Evolutionary conservation across 2,888 invertebrate genomes (phyloP), one percentile per base, ranked within the genome.

Genomic region (Acanthoscelides obtectus): DNA sequence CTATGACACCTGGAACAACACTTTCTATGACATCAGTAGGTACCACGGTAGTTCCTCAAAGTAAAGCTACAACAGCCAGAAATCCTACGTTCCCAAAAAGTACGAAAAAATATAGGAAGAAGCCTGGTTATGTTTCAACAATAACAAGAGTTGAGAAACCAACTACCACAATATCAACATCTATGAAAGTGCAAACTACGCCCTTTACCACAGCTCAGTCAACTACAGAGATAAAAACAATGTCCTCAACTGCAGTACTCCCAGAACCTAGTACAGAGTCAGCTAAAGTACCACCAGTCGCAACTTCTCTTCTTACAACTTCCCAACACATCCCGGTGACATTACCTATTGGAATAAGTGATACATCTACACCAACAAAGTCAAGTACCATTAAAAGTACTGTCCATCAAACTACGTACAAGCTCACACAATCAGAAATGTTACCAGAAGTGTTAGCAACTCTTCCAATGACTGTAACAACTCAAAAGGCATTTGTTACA

Each of bases 101-200:
- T 45, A 70, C 71, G 21, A 67, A 72, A 73, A 67, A 22, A 68
- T 20, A 72, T 66, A n/a, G 27, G 45, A 45, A 45, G 45, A 45
- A 17, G 17, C 45, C 45, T 12, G 17, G 12, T 45, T 45, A 45
- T 45, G 17, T 45, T 3, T 45, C 45, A 1, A 45, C 45, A 12
- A 45, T 45, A 45, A 45, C 45, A 12, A 45, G 17, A 12, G 45
- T 45, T 3, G 20, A 6, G 12, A 66, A 66, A 20, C 66, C 20
- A 66, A 66, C 20, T 65, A 66, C 66, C 5, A 65, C 0, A 19
- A 64, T 22, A 22, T 64, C 69, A 27, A 20, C 70, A 8, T 69
- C 69, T 20, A 70, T 67, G 22, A 66, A 17, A 25, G n/a, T 17
- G 70, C 45, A 22, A 6, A 70, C 22, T 22, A n/a, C 25, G 8